Evolutionary conservation across 2,113 vertebrate genomes (phyloP), one percentile per base, ranked within the genome.

Genomic region (Percina caprodes): DNA sequence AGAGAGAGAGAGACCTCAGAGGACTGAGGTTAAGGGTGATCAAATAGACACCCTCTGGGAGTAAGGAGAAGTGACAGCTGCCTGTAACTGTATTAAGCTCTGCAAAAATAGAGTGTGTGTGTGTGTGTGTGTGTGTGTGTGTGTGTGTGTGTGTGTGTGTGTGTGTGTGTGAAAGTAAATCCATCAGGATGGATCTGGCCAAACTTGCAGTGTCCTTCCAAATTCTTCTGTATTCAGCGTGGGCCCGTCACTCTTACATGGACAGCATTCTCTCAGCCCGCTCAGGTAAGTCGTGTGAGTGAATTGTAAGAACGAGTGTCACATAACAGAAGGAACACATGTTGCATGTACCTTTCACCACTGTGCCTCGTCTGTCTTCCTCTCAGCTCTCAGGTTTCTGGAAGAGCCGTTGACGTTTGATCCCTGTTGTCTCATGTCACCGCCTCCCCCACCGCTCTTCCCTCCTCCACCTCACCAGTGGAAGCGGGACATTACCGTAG

Each of bases 371-470:
- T 21, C 14, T 48, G 10, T 74, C 16, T 45, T 24, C n/a, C 35
- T 67, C 24, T 61, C 84, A 98, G 97, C 93, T 82, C 86, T 97
- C 69, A 93, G 94, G 54, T 95, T 95, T 60, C 80, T 94, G 92
- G 94, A 95, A 35, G 92, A 95, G 90, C 96, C 96, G 76, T 92
- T 95, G 73, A 92, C 94, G 45, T 93, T 94, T 79, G 86, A 76
- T 68, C 90, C 88, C 0, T 96, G 96, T 86, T 98, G 96, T 91
- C 90, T 97, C 30, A 78, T 94, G 30, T 89, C 90, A 0, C 96
- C 96, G 3, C 97, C 97, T 1, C 98, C 97, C 0, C 98, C 97
- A 0, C 98, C 96, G 0, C 86, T 98, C 55, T 97, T 97, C 83
- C 97, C 96, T n/a, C 97, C 95, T 2, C 95, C 96, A 0, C 95